Evolutionary conservation across 2,113 vertebrate genomes (phyloP).

Genomic region (Ramphastos sulfuratus): DNA sequence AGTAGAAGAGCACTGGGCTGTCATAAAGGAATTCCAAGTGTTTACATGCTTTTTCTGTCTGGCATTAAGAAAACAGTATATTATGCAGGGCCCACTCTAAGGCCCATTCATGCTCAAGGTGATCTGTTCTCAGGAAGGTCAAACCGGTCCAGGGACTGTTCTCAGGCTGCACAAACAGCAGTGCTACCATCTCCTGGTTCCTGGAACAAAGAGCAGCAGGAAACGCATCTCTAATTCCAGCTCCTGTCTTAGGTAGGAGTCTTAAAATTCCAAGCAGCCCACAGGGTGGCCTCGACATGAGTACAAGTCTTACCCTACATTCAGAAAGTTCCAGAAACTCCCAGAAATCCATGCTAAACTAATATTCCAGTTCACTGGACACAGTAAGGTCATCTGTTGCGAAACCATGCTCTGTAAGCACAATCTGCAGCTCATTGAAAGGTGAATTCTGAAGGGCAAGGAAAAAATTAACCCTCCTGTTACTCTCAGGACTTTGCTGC

Average conservation of each 20-base stretch:
- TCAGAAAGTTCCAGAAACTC: not conserved
- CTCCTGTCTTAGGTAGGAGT: not conserved
- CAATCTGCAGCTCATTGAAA: not conserved
- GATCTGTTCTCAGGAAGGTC: not conserved
- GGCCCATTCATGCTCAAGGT: not conserved
- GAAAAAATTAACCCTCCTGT: conserved; percentile 13
- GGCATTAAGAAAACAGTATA: not conserved
- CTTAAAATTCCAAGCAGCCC: not conserved
- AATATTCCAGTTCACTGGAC: conserved; percentile 15
- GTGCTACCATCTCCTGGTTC: not conserved
- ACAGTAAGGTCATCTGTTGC: not conserved
- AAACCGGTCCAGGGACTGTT: not conserved
- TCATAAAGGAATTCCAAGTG: not conserved
- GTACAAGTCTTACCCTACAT: not conserved
- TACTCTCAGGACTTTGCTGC: not conserved
- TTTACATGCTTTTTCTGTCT: not conserved
- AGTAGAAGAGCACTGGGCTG: not conserved
- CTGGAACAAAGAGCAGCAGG: not conserved
- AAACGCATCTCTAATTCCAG: not conserved
- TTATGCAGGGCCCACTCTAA: not conserved
- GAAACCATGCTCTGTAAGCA: conserved; percentile 34
- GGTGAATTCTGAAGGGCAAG: conserved; percentile 29
- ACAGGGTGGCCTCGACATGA: not conserved
- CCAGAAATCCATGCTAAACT: not conserved
- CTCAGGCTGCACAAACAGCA: not conserved